phyloP scores from a whole-genome alignment of 2,888 invertebrate species.

The Scaptomyza cyrtandrae region DNA sequence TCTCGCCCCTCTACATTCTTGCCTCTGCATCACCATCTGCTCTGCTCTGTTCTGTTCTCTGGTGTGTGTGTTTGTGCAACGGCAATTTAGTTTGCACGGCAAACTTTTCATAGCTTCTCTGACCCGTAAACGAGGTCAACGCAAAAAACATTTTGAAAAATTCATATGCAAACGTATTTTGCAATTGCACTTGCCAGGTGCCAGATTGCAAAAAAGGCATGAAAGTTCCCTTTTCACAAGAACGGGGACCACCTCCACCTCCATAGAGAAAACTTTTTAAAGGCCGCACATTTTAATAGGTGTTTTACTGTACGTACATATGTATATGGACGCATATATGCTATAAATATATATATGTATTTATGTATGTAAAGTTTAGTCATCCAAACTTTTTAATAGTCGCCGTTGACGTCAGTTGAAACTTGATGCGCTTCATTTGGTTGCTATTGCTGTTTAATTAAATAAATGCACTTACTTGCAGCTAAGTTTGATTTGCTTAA shows the following conservation, averaged over 20 bases:
- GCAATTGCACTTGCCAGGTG: constrained; percentile 69
- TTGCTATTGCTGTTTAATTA: not conserved
- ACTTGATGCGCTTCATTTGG: constrained; percentile 40
- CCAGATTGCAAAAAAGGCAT: constrained; percentile 60
- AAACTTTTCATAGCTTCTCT: constrained; percentile 74
- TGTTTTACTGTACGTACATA: constrained; percentile 40
- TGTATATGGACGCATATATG: too few relatives aligned
- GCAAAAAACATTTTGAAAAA: constrained; percentile 76
- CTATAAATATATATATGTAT: not conserved
- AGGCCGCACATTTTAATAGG: constrained; percentile 74
- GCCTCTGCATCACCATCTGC: constrained; percentile 21
- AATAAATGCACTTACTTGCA: constrained; percentile 8
- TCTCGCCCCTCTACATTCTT: not conserved
- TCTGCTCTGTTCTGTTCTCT: not conserved
- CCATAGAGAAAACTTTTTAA: constrained; percentile 68
- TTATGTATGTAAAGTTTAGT: not conserved
- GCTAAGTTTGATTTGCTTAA: not conserved
- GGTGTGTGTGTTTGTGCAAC: constrained; percentile 39
- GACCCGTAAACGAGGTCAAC: constrained; percentile 77
- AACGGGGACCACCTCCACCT: not conserved
- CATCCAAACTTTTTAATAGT: not conserved
- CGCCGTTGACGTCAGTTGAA: constrained; percentile 11
- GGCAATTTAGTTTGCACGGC: constrained; percentile 74
- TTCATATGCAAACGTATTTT: constrained; percentile 78
- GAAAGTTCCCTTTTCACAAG: constrained; percentile 57